Evolutionary conservation across 2,888 invertebrate species (phyloP).

Genomic region (Perizoma flavofasciatum): DNA sequence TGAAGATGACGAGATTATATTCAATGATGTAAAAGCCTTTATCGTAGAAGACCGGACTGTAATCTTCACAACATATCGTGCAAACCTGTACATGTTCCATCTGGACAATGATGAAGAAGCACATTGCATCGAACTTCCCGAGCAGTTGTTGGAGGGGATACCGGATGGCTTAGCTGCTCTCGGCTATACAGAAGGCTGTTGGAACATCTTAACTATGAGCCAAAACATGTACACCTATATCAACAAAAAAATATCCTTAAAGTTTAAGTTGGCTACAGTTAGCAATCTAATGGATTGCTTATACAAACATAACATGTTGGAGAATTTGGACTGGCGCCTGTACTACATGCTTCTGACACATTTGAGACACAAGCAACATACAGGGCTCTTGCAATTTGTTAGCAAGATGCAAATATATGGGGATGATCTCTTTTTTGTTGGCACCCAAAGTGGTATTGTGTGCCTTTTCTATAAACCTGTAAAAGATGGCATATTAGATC

Average conservation of each 20-base stretch:
- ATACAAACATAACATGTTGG: conserved; percentile 57
- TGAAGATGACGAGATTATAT: conserved; percentile 2
- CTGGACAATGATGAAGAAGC: conserved; percentile 8
- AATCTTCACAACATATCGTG: conserved; percentile 6
- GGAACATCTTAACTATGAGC: conserved; percentile 14
- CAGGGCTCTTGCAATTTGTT: conserved; percentile 58
- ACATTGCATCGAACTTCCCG: background rate
- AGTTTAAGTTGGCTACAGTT: conserved; percentile 1
- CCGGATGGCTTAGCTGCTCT: conserved; percentile 4
- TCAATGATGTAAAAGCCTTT: conserved; percentile 10
- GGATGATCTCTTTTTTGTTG: conserved; percentile 61
- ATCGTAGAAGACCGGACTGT: conserved; percentile 17
- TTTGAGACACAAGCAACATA: conserved; percentile 51
- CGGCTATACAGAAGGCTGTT: conserved; percentile 5
- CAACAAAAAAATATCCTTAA: background rate
- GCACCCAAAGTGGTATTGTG: conserved; percentile 63
- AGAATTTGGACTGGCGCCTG: conserved; percentile 63
- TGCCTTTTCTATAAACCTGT: conserved; percentile 65
- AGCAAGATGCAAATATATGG: conserved; percentile 60
- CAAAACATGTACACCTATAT: conserved; percentile 15
- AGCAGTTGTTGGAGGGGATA: background rate
- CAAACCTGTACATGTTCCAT: conserved; percentile 7
- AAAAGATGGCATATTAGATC: conserved; percentile 53
- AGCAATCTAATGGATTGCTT: conserved; percentile 28
- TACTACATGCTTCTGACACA: conserved; percentile 64